Conservation (phyloP, 2,888 invertebrate species). For the Monochamus alternatus region DNA sequence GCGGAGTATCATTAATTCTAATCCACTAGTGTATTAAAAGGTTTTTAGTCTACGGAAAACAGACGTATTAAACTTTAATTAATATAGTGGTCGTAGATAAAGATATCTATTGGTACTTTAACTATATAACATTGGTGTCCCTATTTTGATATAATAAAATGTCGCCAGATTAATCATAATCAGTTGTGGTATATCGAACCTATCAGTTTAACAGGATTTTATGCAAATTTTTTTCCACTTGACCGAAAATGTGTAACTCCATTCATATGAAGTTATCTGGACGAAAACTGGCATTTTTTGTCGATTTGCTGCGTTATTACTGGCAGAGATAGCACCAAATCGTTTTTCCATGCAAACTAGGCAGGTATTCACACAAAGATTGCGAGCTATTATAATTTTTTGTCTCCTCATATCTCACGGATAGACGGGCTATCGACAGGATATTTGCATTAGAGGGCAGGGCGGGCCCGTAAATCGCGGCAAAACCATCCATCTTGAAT, state of each 20-base stretch:
- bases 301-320: slow-evolving; percentile 24
- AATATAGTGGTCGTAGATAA: too few species aligned
- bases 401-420: slow-evolving; percentile 57
- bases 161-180: too few species aligned
- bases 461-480: slow-evolving; percentile 60
- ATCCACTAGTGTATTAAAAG: too few species aligned
- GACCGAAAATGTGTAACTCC: background rate
- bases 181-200: too few species aligned
- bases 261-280: background rate
- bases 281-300: slow-evolving; percentile 4
- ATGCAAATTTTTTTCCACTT: background rate
- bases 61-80: too few species aligned
- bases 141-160: too few species aligned
- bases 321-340: slow-evolving; percentile 24
- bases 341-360: slow-evolving; percentile 18
- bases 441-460: slow-evolving; percentile 65
- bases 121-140: too few species aligned
- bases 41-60: too few species aligned
- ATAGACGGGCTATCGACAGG: slow-evolving; percentile 61
- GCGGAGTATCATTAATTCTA: too few species aligned
- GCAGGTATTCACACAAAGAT: slow-evolving; percentile 35
- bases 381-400: slow-evolving; percentile 48
- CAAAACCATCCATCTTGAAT: slow-evolving; percentile 66
- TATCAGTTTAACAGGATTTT: too few species aligned
- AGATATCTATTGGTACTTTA: too few species aligned